Evolutionary conservation across 2,113 vertebrate genomes (phyloP), one percentile per base, ranked within the genome.

Genomic region (Tachuris rubrigastra): DNA sequence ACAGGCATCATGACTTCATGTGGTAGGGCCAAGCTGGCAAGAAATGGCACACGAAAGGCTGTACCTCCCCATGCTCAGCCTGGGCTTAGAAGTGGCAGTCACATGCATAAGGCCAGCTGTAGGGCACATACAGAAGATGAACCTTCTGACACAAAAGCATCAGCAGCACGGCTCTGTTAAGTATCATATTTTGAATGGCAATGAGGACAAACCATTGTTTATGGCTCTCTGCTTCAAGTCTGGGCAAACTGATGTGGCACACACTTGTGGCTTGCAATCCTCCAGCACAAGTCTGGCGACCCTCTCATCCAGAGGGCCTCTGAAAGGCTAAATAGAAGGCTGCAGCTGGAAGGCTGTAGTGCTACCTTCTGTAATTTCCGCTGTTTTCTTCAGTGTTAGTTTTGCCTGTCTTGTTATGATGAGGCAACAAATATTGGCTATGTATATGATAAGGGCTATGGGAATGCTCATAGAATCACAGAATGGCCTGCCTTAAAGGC

Each of bases 1-100:
- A 62, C 30, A 55, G 75, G 11, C 22, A 18, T 31, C 10, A 1
- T 1, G 1, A 5, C 23, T 52, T 60, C 0, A 0, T 28, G 25
- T 28, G 27, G 14, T 8, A 33, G 31, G 37, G 35, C 41, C 59
- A 47, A 46, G 33, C 42, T 58, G 25, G 44, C 14, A 21, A 8
- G 59, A 62, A 84, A 37, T 5, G 28, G 21, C 2, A 5, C 12
- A 20, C 4, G 31, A 9, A 44, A 28, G 12, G 10, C 33, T 39
- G 30, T 47, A 19, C 13, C 15, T 49, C 20, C 74, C 44, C 1
- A 1, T n/a, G 22, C 3, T 18, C 39, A 58, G 21, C 50, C 65
- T 1, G 0, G 6, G 23, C 21, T 35, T 41, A 73, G 49, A 12
- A 9, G 5, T 1, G 1, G 49, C 53, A n/a, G 21, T 19, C 49